Base-by-base conservation (phyloP, 2,888 invertebrate species). In the Sabellastarte sp. region DNA sequence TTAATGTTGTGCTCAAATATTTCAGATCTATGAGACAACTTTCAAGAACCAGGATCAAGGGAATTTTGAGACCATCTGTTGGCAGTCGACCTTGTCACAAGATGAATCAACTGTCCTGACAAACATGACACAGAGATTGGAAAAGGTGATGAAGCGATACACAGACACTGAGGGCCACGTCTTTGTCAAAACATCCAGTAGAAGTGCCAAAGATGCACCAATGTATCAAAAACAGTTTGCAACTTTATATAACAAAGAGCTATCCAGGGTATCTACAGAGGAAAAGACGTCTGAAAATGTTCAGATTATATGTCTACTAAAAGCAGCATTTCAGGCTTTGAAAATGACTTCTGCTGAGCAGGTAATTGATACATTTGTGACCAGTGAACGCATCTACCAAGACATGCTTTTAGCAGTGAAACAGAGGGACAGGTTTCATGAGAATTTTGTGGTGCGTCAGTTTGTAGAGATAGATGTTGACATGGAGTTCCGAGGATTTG, bases 401-500 rank as follows among this genome's bases (percentile, higher is more conserved):
- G 78, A 78, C 60, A 63, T 78, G 50, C 60, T 76, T 24, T 64
- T 78, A 26, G 77, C 77, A 3, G 61, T 74, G 28, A 72, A 76
- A 30, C 71, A 73, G 55, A 26, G 32, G 24, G 63, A 68, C 32
- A 63, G 71, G 20, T 77, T 75, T 57, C 60, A 73, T 32, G 77
- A 78, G 67, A 73, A 77, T 65, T 77, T 76, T 63, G 73, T 78
- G 2, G 67, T 78, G 1, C 60, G 78, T 41, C 63, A 74, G 61
- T 78, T 77, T 65, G 68, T 74, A 4, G 65, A 73, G 51, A 76
- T 78, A 29, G 75, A 76, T 64, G 73, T 77, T 2, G 78, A 78
- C 58, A 76, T 78, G 77, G 78, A 78, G 59, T 78, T 76, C 59
- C 68, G 78, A 50, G 77, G 76, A 20, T 78, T 77, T 72, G 77